Conservation (phyloP, 2,113 vertebrate genomes). For the Oncorhynchus tshawytscha region DNA sequence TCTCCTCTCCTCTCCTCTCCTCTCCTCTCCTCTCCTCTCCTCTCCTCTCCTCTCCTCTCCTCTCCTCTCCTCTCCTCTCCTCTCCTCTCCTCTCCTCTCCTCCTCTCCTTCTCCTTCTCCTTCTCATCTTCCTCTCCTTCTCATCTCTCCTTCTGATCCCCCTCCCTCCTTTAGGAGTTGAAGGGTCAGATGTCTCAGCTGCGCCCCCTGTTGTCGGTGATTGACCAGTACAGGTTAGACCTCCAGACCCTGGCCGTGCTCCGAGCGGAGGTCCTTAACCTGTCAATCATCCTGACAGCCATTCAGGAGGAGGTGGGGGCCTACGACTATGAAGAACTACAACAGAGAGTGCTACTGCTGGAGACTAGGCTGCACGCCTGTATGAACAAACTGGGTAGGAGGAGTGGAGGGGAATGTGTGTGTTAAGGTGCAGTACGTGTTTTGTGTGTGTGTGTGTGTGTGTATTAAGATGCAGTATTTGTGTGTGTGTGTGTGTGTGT, state of each 20-base stretch:
- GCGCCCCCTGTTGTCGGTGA: slow-evolving; percentile 83
- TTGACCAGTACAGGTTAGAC: slow-evolving; percentile 89
- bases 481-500: not conserved
- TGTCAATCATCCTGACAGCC: slow-evolving; percentile 81
- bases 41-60: too few species aligned
- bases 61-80: too few species aligned
- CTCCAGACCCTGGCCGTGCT: slow-evolving; percentile 83
- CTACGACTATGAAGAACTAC: slow-evolving; percentile 90
- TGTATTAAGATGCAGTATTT: not conserved
- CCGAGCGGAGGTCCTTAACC: slow-evolving; percentile 85
- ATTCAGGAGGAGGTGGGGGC: slow-evolving; percentile 92
- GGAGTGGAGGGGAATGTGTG: slow-evolving; percentile 33
- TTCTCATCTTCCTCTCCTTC: too few species aligned
- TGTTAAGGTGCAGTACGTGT: too few species aligned
- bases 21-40: too few species aligned
- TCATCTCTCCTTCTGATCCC: not conserved
- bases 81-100: too few species aligned
- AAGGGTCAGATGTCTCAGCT: slow-evolving; percentile 93
- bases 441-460: not conserved
- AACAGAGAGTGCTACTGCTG: slow-evolving; percentile 84
- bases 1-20: too few species aligned
- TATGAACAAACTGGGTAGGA: slow-evolving; percentile 93
- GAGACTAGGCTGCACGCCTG: slow-evolving; percentile 90
- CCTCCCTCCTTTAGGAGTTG: slow-evolving; percentile 77
- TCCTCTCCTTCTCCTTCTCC: too few species aligned